phyloP scores from a whole-genome alignment of 2,113 vertebrate species.

The Bungarus multicinctus region DNA sequence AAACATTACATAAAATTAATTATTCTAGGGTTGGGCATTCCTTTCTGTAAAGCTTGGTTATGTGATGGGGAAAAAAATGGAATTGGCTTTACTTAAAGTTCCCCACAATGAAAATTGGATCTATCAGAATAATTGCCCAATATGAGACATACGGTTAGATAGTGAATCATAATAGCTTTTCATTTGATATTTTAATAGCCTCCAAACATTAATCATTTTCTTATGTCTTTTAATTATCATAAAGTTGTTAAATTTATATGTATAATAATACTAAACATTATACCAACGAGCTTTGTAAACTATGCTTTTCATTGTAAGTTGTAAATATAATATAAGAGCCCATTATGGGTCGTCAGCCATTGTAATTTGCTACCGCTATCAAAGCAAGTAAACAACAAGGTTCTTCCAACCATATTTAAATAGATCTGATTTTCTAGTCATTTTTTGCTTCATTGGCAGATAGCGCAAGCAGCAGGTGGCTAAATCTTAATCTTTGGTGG shows the following conservation, averaged over 20 bases:
- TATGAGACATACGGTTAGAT: conserved; percentile 35
- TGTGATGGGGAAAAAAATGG: not conserved
- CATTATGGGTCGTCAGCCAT: conserved; percentile 23
- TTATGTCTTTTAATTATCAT: conserved; percentile 56
- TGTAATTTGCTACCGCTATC: conserved; percentile 24
- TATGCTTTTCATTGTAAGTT: conserved; percentile 43
- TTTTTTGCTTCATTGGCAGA: conserved; percentile 18
- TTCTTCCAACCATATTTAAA: conserved; percentile 30
- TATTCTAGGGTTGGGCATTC: not conserved
- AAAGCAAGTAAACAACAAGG: conserved; percentile 6
- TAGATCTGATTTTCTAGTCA: not conserved
- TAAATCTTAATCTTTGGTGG: not conserved
- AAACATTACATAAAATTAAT: not conserved
- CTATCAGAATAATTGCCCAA: conserved; percentile 26
- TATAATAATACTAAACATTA: conserved; percentile 54
- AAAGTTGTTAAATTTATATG: conserved; percentile 45
- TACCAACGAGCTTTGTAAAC: conserved; percentile 54
- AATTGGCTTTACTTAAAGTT: conserved; percentile 33
- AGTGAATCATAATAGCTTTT: conserved; percentile 45
- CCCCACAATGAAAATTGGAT: conserved; percentile 18
- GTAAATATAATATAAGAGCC: conserved; percentile 36
- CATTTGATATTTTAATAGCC: conserved; percentile 45
- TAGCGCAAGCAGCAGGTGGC: conserved; percentile 7
- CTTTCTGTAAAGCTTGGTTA: not conserved
- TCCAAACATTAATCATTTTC: conserved; percentile 61